These are phyloP conservation scores for Taeniopygia guttata DNA, from an alignment of 2,797 vertebrate genomes.

Conservation along the genomic window DNA sequence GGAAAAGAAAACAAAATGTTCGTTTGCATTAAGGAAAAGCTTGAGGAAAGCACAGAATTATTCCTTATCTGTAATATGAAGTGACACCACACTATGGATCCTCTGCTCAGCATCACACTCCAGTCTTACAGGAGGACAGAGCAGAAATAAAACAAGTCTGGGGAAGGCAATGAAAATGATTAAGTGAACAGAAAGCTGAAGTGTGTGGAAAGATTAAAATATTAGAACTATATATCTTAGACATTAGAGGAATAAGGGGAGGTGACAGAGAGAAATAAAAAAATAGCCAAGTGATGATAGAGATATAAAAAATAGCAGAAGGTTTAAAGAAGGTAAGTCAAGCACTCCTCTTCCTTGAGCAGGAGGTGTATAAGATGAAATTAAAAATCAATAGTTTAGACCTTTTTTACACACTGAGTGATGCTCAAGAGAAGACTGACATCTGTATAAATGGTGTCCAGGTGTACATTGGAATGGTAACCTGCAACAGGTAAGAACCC, in stretches of 20 bases:
- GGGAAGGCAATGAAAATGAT: slow-evolving; percentile 23
- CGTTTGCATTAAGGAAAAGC: not conserved
- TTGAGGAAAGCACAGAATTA: not conserved
- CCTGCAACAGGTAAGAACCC: not conserved
- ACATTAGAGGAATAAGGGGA: not conserved
- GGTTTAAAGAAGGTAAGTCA: not conserved
- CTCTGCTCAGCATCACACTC: not conserved
- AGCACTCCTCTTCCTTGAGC: not conserved
- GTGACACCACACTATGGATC: not conserved
- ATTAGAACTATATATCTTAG: slow-evolving; percentile 18
- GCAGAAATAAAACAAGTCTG: not conserved
- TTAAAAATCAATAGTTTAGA: not conserved
- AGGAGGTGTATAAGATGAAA: not conserved
- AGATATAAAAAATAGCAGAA: not conserved
- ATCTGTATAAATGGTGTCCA: not conserved
- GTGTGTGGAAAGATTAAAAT: slow-evolving; percentile 26
- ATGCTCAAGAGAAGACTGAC: not conserved
- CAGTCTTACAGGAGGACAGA: not conserved
- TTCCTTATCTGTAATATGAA: not conserved
- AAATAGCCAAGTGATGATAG: not conserved
- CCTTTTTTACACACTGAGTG: not conserved
- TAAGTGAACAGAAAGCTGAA: not conserved
- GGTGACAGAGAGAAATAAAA: not conserved
- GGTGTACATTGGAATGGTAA: not conserved
- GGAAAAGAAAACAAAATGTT: not conserved